Conservation (phyloP, 30 jellyfish, hydroid and myxozoan species). For the Hydra vulgaris region DNA sequence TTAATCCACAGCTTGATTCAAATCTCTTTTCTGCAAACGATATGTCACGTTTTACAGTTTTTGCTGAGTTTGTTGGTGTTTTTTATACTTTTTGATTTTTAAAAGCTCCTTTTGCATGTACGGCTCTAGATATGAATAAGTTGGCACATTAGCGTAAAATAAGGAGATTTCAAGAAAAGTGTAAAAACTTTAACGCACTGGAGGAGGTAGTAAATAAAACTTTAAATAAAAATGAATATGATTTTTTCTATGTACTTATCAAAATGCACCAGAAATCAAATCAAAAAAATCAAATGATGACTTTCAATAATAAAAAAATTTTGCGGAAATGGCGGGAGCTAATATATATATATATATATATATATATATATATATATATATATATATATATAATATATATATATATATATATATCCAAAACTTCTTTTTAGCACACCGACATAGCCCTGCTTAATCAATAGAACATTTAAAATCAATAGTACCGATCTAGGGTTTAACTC, state of each 20-base stretch:
- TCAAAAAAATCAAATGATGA: too few relatives aligned
- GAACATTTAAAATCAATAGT: too few relatives aligned
- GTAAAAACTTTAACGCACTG: not conserved
- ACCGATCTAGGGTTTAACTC: too few relatives aligned
- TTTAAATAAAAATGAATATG: too few relatives aligned
- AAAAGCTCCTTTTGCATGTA: not conserved
- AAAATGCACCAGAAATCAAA: not conserved
- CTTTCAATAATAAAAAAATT: not conserved
- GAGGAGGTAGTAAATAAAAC: not conserved
- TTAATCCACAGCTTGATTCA: not conserved
- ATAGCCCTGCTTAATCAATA: too few relatives aligned
- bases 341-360: too few relatives aligned
- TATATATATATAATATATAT: too few relatives aligned
- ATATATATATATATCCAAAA: too few relatives aligned
- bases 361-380: too few relatives aligned
- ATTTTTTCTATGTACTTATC: not conserved
- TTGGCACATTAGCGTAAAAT: not conserved
- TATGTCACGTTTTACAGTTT: not conserved
- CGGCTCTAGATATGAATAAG: not conserved
- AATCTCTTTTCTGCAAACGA: not conserved
- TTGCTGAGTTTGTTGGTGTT: not conserved
- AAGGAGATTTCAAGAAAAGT: not conserved
- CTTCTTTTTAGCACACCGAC: too few relatives aligned
- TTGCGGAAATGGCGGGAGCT: not conserved
- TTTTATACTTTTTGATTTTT: not conserved